These are phyloP conservation scores for Diadema setosum DNA, from an alignment of 35 echinoderm and acorn worm species.

Conservation along the genomic window DNA sequence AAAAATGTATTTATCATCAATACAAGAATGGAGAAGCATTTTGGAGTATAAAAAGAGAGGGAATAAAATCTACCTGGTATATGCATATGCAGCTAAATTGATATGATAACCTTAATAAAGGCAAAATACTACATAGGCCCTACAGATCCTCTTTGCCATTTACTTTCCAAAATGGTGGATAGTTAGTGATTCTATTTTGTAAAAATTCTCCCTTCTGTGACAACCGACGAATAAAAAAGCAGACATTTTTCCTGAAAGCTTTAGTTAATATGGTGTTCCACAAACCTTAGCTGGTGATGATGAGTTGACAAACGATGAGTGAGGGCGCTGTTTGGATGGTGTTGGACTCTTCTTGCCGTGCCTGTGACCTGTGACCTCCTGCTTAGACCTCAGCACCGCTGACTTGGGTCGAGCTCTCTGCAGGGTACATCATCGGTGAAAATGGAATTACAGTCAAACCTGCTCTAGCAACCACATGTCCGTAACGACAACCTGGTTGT, in stretches of 20 bases:
- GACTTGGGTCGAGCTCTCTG: not conserved
- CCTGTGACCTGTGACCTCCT: not conserved
- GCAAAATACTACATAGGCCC: not conserved
- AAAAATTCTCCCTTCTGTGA: not conserved
- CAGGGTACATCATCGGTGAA: not conserved
- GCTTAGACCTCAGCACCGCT: not conserved
- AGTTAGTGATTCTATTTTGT: no score
- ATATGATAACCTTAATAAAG: not conserved
- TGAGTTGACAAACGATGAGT: slow-evolving; percentile 21
- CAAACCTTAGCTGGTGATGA: slow-evolving; percentile 2
- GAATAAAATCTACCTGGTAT: no score
- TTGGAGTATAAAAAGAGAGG: no score
- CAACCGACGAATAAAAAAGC: not conserved
- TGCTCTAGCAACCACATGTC: not conserved
- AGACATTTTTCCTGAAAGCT: not conserved
- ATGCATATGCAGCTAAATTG: not conserved
- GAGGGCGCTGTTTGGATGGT: not conserved
- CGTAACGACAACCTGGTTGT: no score
- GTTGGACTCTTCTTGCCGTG: slow-evolving; percentile 17
- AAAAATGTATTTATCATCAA: no score
- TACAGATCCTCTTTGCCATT: not conserved
- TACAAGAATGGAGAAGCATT: no score
- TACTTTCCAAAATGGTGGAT: not conserved
- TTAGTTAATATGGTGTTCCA: not conserved
- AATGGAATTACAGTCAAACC: not conserved